Percentiles rank a stretch among this genome's conserved stretches.
These are phyloP conservation scores for Xiphophorus birchmanni DNA, from an alignment of 2,797 vertebrate genomes.

Conservation along the genomic window DNA sequence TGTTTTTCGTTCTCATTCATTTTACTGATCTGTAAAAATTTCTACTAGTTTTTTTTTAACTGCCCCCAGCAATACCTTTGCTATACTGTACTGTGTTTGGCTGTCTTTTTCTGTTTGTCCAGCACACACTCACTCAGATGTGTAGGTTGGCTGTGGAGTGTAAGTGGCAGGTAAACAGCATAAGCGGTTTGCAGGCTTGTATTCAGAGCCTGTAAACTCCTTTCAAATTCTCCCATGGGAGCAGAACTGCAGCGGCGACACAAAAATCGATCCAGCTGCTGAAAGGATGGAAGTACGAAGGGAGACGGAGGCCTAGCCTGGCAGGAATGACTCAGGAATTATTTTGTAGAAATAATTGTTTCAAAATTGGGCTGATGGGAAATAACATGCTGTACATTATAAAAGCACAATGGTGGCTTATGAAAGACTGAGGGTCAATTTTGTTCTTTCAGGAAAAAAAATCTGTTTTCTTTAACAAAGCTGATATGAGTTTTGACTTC, in stretches of 20 bases:
- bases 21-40: background rate
- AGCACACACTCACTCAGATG: slow-evolving; percentile 22
- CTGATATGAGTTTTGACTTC: background rate
- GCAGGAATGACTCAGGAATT: slow-evolving; percentile 25
- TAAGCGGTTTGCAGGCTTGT: slow-evolving; percentile 34
- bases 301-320: slow-evolving; percentile 13
- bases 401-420: background rate
- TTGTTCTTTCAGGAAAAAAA: background rate
- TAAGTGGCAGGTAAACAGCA: slow-evolving; percentile 40
- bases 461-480: background rate
- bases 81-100: background rate
- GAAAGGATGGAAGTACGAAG: slow-evolving; percentile 13
- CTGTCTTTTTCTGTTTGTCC: background rate
- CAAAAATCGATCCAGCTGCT: slow-evolving; percentile 46
- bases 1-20: background rate
- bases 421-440: background rate
- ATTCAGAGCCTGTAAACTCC: slow-evolving; percentile 37
- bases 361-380: background rate
- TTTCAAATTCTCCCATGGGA: slow-evolving; percentile 48
- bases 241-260: slow-evolving; percentile 38
- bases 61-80: background rate
- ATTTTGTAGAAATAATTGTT: slow-evolving; percentile 13
- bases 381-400: background rate
- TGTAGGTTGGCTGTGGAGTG: slow-evolving; percentile 25
- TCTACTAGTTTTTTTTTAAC: background rate